A percentile compares a stretch with the other conserved stretches of the same genome.
phyloP scores from a whole-genome alignment of 2,888 invertebrate genomes.

The Camponotus fellah region DNA sequence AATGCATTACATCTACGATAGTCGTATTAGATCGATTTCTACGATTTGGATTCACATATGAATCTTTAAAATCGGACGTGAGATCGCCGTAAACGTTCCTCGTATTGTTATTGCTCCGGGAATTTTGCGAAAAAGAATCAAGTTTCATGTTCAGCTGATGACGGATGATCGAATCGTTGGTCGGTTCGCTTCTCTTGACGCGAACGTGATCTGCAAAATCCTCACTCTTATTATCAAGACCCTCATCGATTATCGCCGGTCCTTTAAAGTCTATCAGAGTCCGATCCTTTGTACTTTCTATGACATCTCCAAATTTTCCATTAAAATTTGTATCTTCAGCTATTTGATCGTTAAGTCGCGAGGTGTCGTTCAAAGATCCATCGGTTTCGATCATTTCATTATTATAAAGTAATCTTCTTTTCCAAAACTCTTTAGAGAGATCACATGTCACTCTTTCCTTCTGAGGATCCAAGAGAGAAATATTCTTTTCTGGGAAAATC shows the following conservation, averaged over 20 bases:
- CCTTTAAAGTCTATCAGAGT: conserved; percentile 55
- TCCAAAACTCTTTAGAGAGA: conserved; percentile 44
- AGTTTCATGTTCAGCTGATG: conserved; percentile 43
- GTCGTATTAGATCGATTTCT: neutral
- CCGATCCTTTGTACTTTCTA: neutral
- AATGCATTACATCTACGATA: neutral
- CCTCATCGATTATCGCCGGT: conserved; percentile 17
- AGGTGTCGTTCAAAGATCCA: neutral
- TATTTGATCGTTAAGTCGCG: neutral
- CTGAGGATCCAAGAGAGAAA: neutral
- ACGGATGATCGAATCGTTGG: conserved; percentile 3
- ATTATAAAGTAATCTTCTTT: conserved; percentile 35
- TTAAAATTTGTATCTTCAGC: neutral
- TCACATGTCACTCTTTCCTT: no score
- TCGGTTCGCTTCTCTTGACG: conserved; percentile 56
- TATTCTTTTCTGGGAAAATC: neutral
- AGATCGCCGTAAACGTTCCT: neutral
- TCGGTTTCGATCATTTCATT: neutral
- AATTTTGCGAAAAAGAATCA: conserved; percentile 56
- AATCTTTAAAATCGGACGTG: neutral
- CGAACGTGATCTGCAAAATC: conserved; percentile 56
- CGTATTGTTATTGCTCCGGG: no score
- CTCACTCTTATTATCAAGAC: conserved; percentile 43
- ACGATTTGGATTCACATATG: neutral
- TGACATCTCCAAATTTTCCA: neutral